Evolutionary conservation across 2,888 invertebrate species (phyloP), one percentile per base, ranked within the genome.

Genomic region (Dorcus hopei): DNA sequence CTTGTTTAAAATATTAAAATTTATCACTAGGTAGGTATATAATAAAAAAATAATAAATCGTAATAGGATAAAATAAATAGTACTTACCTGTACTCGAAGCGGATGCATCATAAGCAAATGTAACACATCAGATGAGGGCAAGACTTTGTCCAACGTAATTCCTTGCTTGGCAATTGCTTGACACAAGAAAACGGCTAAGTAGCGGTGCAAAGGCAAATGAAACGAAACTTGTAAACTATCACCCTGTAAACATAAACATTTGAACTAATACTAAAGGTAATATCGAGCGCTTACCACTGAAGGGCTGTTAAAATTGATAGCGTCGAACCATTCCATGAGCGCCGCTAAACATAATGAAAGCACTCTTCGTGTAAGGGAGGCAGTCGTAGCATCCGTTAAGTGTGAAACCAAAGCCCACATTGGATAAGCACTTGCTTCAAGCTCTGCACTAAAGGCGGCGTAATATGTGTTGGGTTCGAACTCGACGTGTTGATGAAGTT

Each of bases 401-500:
- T 97, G 97, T 47, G 91, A 89, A 54, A 96, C 90, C 58, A 97
- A 85, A 9, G 95, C 94, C 97, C 97, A 97, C 96, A 97, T 95
- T 1, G 97, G 96, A 80, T 96, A 95, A 9, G 97, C 95, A 70
- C 95, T 95, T 23, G 96, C 95, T 81, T 98, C 97, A 67, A 97
- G 80, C 82, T 98, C 97, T 67, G 97, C 97, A 61, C 95, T 95
- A 81, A 97, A 98, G 38, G 97, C 96, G 49, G 97, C 95, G 81
- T 97, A 97, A 81, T 97, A 98, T 11, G 95, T 94, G 65, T 94
- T 95, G 45, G 96, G 95, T 79, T 98, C 97, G 81, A 93, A 96
- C 81, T 97, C 97, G 11, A 97, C 91, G 80, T 97, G 97, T 54
- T 91, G 90, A 69, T 86, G 88, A 65, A 93, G 82, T 79, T 97